These are phyloP conservation scores for Eurypyga helias DNA, from an alignment of 2,113 vertebrate species.

Conservation along the genomic window DNA sequence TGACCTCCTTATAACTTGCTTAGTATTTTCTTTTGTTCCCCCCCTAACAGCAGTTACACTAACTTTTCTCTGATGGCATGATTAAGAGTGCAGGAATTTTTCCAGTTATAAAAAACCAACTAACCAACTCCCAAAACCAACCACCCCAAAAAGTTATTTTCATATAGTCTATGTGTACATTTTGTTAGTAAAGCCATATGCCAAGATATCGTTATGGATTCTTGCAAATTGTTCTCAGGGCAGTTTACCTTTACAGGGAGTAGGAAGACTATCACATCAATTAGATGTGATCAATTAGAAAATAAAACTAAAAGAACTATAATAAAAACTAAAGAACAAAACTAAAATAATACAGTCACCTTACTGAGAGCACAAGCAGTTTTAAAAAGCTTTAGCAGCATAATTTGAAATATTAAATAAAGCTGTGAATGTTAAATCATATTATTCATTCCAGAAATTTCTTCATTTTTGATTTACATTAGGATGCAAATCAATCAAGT, in stretches of 20 bases:
- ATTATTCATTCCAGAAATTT: background rate
- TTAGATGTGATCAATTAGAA: background rate
- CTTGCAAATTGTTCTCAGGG: background rate
- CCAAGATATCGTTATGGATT: background rate
- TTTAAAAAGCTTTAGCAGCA: background rate
- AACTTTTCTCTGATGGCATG: background rate
- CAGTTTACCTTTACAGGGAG: background rate
- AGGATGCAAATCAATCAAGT: background rate
- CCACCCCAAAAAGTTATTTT: background rate
- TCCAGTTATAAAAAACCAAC: background rate
- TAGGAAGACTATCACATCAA: background rate
- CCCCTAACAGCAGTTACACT: fast-evolving
- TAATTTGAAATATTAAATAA: background rate
- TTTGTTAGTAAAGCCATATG: background rate
- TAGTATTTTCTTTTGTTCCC: background rate
- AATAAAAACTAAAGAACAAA: background rate
- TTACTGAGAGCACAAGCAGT: background rate
- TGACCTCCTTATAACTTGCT: background rate
- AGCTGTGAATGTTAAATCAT: background rate
- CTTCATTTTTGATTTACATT: background rate
- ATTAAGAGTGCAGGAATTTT: background rate
- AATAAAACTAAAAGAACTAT: background rate
- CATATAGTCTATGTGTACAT: background rate
- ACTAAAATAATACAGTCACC: background rate
- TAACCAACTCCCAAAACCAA: too few relatives aligned